Base-by-base conservation (phyloP, 2,113 vertebrate genomes). In the Onychorhynchus coronatus region DNA sequence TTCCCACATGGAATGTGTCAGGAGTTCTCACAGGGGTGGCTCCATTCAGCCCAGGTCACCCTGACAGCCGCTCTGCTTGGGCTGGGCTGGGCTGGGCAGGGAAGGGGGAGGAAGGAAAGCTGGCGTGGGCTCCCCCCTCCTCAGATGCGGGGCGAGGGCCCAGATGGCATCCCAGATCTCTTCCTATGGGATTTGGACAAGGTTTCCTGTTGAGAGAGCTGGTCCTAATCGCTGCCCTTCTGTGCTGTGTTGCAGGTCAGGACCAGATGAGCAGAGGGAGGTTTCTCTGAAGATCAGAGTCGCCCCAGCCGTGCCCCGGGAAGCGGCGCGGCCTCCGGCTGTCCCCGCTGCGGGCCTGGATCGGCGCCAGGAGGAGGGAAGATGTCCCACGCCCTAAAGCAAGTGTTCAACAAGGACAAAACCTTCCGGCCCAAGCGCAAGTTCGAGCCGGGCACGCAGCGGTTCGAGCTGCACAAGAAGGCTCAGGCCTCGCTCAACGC, bases 361-460 rank as follows among this genome's bases (percentile, higher is more conserved):
- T 61, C 20, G 50, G 87, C 11, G 18, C 3, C 20, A 2, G 4
- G 17, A 46, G 73, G 12, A 49, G 77, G 15, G 49, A 78, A 59
- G 41, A 99, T 99, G 99, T 99, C 99, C 79, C 96, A 98, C 94
- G 99, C 99, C 27, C 93, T 99, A 65, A 99, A 99, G 97, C 99
- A 99, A 75, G 99, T 99, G 91, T 99, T 99, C 98, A 99, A 99
- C 88, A 99, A 99, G 97, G 99, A 99, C 97, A 99, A 98, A 98
- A 99, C 99, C 77, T 99, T 99, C 98, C 99, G 99, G 55, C 99
- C 99, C 92, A 99, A 99, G 97, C 99, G 99, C 97, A 99, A 99
- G 97, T 99, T 99, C 14, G 99, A 99, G 98, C 99, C 99, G 0
- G 99, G 99, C 42, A 99, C 99, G 0, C 99, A 99, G 94, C 98